Conservation (phyloP, 1,140 invertebrate species). For the Sarcophaga bullata region DNA sequence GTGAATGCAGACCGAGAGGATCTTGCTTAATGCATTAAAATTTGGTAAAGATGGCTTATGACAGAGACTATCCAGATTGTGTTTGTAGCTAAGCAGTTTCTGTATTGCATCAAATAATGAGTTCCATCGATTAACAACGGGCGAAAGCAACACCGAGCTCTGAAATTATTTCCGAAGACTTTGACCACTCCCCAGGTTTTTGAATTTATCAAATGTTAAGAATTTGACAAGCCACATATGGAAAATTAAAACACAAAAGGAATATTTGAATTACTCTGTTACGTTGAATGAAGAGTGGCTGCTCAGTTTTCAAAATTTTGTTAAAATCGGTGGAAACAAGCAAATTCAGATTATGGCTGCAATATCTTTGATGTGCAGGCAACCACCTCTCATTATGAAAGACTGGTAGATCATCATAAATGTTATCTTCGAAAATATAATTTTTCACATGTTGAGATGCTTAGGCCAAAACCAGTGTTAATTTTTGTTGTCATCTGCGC, state of each 20-base stretch:
- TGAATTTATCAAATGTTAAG: too few relatives aligned
- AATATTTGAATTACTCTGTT: neutral
- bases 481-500: neutral
- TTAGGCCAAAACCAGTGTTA: too few relatives aligned
- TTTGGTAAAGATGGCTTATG: neutral
- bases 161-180: constrained; percentile 14
- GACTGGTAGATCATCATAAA: neutral
- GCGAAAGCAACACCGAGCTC: neutral
- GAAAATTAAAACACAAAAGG: too few relatives aligned
- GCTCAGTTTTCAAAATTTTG: neutral
- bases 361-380: neutral
- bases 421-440: too few relatives aligned
- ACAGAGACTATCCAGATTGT: neutral
- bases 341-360: neutral
- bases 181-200: constrained; percentile 35
- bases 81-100: neutral
- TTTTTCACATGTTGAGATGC: too few relatives aligned
- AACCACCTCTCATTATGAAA: neutral
- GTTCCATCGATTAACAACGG: neutral
- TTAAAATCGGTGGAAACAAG: neutral
- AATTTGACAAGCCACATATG: too few relatives aligned
- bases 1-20: too few relatives aligned
- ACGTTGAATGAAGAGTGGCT: neutral
- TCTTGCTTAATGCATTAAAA: too few relatives aligned
- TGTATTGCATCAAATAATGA: neutral